Evolutionary conservation across 2,113 vertebrate genomes (phyloP), one percentile per base, ranked within the genome.

Genomic region (Eretmochelys imbricata): DNA sequence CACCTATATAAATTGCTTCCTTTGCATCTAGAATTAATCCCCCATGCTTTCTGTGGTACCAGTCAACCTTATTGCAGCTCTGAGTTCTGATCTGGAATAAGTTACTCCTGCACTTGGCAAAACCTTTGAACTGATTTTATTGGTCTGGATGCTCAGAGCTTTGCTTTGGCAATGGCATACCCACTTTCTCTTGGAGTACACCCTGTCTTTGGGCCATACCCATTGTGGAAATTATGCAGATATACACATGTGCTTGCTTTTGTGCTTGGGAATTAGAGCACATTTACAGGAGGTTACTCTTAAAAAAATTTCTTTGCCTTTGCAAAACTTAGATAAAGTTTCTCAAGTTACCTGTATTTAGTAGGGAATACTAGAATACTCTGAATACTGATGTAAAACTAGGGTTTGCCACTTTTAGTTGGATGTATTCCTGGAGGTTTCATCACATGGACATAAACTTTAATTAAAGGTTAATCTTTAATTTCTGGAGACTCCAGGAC

Each of bases 301-400:
- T n/a, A 62, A 82, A 90, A 55, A 51, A 20, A 49, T 46, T 57
- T 72, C 24, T 84, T 50, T 53, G 90, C 92, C 54, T 89, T 82
- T 89, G 51, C 35, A 85, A 94, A 91, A 16, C 35, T 89, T n/a
- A 57, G 54, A 24, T 93, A 51, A 94, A 95, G 65, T 92, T 84
- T 75, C 8, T 86, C 31, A 87, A 3, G 16, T 83, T 94, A 79
- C 54, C 10, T 35, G 65, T 72, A 72, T 72, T 69, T 72, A 72
- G n/a, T 72, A 72, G 38, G 65, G 19, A 38, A 69, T 38, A 38
- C 17, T n/a, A n/a, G 48, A 19, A 72, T 72, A 94, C 8, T 17
- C 55, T 81, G 6, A 89, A 24, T 85, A 85, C 2, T 14, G 0
- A 9, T 84, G 6, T 72, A 72, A 62, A 54, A 35, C 19, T 72